Base-by-base conservation (phyloP, 2,888 invertebrate genomes). In the Trypoxylon attenuatum region DNA sequence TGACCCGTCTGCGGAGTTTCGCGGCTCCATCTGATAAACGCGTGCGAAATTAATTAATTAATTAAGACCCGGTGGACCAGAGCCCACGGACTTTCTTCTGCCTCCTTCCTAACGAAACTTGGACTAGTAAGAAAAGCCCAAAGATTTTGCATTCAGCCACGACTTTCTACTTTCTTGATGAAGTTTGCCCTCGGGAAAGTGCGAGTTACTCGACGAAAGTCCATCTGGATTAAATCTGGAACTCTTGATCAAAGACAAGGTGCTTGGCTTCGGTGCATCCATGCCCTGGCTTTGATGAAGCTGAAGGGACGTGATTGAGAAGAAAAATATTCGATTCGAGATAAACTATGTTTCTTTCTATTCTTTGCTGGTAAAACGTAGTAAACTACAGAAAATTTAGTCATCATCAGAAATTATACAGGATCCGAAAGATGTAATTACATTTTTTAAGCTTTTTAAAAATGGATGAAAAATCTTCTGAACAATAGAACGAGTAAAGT, bases 41-140 rank as follows among this genome's bases (percentile, higher is more conserved):
- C 67, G 66, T 73, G 61, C 69, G 59, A 76, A 82, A 81, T 83
- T 82, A 81, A 82, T 84, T 84, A 81, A 84, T 80, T 79, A 73
- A 80, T 60, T 69, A 72, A 73, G 77, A 80, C 78, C 25, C 41
- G 43, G 58, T 43, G 13, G 29, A n/a, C n/a, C n/a, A n/a, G n/a
- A n/a, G n/a, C n/a, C n/a, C n/a, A n/a, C n/a, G n/a, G n/a, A n/a
- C n/a, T n/a, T n/a, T n/a, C n/a, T n/a, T n/a, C 16, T 22, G 13
- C 43, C 23, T 8, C n/a, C 21, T 25, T 46, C 59, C 27, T 52
- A 49, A 25, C 43, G 47, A 50, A 70, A 60, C 60, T 54, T 33
- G 5, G 29, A 13, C 29, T 33, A 51, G 41, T 2, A 22, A 49
- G 21, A 42, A 50, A 6, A 43, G 49, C 53, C 59, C 22, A 29